Evolutionary conservation across 2,888 invertebrate species (phyloP).

Genomic region (Phortica okadai): DNA sequence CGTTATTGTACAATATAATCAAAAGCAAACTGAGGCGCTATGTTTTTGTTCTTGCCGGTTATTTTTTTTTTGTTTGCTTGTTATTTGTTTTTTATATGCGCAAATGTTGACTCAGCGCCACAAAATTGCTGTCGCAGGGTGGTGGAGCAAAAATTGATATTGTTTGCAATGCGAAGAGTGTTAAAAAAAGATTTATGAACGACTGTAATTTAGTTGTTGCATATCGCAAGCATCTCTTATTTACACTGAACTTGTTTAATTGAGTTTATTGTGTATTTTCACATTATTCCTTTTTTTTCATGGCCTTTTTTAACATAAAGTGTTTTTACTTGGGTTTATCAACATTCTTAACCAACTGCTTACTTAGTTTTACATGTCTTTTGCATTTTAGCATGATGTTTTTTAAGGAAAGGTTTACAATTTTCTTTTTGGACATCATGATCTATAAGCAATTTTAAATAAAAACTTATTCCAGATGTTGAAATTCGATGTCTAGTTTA

Average conservation of each 20-base stretch:
- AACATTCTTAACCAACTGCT: too few relatives aligned
- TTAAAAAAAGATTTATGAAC: slow-evolving; percentile 1
- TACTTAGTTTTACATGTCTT: too few relatives aligned
- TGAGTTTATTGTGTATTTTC: neutral
- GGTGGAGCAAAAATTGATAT: neutral
- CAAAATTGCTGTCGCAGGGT: neutral
- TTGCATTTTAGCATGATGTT: too few relatives aligned
- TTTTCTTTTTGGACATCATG: too few relatives aligned
- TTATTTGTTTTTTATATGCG: neutral
- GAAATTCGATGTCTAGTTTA: too few relatives aligned
- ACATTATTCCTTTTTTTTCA: neutral
- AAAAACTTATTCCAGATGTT: too few relatives aligned
- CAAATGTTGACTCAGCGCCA: slow-evolving; percentile 22
- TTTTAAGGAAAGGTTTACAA: too few relatives aligned
- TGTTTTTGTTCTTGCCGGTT: neutral
- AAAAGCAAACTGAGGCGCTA: slow-evolving; percentile 2
- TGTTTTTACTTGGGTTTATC: too few relatives aligned
- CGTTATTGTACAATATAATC: neutral
- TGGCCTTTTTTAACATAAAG: too few relatives aligned
- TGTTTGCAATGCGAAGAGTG: slow-evolving; percentile 3
- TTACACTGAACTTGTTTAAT: neutral
- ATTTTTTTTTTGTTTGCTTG: neutral
- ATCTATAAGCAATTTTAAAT: too few relatives aligned
- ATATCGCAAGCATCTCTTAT: neutral
- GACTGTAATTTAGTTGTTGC: slow-evolving; percentile 6